Evolutionary conservation across 2,888 invertebrate genomes (phyloP).

Genomic region (Cremastinae sp.): DNA sequence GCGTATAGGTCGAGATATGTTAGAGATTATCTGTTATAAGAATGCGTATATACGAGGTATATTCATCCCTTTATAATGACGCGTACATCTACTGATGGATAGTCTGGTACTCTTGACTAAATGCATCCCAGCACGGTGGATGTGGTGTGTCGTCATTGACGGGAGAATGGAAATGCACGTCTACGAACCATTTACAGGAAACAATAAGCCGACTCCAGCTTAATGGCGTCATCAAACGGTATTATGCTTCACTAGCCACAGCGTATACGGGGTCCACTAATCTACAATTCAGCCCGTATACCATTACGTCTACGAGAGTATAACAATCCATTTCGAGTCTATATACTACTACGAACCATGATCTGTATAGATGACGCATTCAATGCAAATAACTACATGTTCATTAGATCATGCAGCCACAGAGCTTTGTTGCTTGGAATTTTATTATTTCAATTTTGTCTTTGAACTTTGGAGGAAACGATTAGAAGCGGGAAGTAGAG

Average conservation of each 20-base stretch:
- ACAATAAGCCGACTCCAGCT: slow-evolving; percentile 72
- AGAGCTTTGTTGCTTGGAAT: slow-evolving; percentile 13
- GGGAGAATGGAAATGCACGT: slow-evolving; percentile 51
- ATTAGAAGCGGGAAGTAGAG: slow-evolving; percentile 10
- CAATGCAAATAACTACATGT: slow-evolving; percentile 9
- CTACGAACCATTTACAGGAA: slow-evolving; percentile 73
- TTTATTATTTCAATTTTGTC: slow-evolving; percentile 49
- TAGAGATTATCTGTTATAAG: slow-evolving; percentile 32
- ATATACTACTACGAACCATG: too few species aligned
- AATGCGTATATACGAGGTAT: slow-evolving; percentile 37
- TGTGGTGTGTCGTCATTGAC: slow-evolving; percentile 25
- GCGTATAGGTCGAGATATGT: slow-evolving; percentile 43
- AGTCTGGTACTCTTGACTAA: slow-evolving; percentile 16
- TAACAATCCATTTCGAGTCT: too few species aligned
- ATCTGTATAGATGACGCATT: slow-evolving; percentile 20
- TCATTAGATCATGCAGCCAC: slow-evolving; percentile 12
- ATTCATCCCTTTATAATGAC: slow-evolving; percentile 37
- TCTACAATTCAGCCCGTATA: slow-evolving; percentile 33
- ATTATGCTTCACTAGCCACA: slow-evolving; percentile 66
- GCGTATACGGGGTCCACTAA: slow-evolving; percentile 33
- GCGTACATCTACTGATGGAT: slow-evolving; percentile 12
- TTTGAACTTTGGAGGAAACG: slow-evolving; percentile 37
- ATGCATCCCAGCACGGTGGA: slow-evolving; percentile 25
- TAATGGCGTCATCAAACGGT: slow-evolving; percentile 74
- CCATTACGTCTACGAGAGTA: slow-evolving; percentile 9